Evolutionary conservation across 2,113 vertebrate species (phyloP).

Genomic region (Glaucomys volans): DNA sequence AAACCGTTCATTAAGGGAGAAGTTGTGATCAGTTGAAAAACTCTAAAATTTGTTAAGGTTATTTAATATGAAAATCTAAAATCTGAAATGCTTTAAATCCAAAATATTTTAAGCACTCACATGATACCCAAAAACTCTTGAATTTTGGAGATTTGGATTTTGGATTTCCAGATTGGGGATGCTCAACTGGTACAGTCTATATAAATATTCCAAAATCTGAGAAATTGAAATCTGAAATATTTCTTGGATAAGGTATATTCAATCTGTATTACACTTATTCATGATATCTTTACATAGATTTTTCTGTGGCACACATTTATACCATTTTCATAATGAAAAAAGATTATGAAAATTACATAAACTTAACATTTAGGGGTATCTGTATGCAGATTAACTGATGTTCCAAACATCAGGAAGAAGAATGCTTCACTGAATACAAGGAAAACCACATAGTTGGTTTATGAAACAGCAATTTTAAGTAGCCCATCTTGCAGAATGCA

Average conservation of each 20-base stretch:
- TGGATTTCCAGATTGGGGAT: background rate
- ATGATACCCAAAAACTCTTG: background rate
- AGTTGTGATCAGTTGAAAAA: background rate
- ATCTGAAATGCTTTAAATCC: background rate
- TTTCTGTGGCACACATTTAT: background rate
- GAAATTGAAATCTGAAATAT: background rate
- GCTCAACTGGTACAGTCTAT: background rate
- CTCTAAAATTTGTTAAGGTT: background rate
- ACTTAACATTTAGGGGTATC: background rate
- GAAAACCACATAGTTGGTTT: background rate
- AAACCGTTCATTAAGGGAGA: background rate
- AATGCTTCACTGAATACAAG: background rate
- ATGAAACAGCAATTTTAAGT: conserved; percentile 25
- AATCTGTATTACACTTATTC: background rate
- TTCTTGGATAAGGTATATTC: background rate
- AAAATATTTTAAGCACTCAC: background rate
- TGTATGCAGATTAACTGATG: background rate
- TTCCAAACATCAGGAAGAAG: background rate
- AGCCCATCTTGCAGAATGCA: background rate
- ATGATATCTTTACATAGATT: background rate
- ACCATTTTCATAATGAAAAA: background rate
- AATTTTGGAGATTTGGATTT: background rate
- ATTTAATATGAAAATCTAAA: background rate
- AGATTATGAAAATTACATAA: background rate
- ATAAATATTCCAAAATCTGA: background rate